Evolutionary conservation across 2,888 invertebrate genomes (phyloP).

Genomic region (Platycnemis pennipes): DNA sequence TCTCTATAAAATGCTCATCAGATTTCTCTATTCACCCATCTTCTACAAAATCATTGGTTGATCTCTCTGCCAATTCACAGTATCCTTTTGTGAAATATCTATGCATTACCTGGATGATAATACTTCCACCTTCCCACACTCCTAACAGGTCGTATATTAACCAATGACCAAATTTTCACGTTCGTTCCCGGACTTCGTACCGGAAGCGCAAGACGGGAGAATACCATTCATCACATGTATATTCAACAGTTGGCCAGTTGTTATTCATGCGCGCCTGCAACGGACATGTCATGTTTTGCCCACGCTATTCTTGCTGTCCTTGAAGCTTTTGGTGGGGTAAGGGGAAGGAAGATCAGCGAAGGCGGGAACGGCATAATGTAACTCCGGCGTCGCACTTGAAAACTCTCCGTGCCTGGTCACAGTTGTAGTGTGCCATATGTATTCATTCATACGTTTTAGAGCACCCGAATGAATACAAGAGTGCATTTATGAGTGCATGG

Average conservation of each 20-base stretch:
- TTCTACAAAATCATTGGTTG: too few relatives aligned
- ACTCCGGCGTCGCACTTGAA: neutral
- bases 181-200: neutral
- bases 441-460: too few relatives aligned
- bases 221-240: conserved; percentile 5
- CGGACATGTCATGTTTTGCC: conserved; percentile 16
- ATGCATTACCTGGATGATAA: too few relatives aligned
- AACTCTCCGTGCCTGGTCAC: too few relatives aligned
- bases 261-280: conserved; percentile 14
- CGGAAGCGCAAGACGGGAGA: conserved; percentile 28
- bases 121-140: neutral
- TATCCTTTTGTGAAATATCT: too few relatives aligned
- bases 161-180: neutral
- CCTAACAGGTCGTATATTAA: neutral
- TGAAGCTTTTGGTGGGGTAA: neutral
- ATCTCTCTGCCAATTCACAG: too few relatives aligned
- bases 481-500: too few relatives aligned
- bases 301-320: neutral
- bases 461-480: too few relatives aligned
- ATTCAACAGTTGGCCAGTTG: conserved; percentile 22
- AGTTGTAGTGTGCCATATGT: too few relatives aligned
- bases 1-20: too few relatives aligned
- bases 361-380: neutral
- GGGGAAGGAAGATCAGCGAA: neutral
- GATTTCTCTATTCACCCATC: too few relatives aligned